Conservation (phyloP, 1,140 invertebrate species). For the Scaptomyza graminum region DNA sequence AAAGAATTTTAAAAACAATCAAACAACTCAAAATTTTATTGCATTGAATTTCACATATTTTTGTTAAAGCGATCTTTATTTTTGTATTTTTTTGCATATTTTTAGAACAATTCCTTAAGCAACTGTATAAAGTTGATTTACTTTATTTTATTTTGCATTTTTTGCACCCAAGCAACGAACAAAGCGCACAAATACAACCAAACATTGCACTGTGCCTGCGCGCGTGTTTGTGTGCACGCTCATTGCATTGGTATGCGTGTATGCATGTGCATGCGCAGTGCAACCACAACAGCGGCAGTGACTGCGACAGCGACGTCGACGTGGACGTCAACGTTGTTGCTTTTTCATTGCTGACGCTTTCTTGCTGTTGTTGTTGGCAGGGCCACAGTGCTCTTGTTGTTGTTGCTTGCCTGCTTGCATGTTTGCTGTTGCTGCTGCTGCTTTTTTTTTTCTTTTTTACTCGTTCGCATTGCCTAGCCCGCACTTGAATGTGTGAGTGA, state of each 20-base stretch:
- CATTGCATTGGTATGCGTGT: slow-evolving; percentile 42
- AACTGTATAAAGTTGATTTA: slow-evolving; percentile 34
- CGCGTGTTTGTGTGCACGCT: slow-evolving; percentile 11
- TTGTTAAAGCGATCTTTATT: too few species aligned
- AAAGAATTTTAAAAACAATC: background rate
- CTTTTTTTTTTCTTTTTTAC: slow-evolving; percentile 38
- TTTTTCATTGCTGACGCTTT: slow-evolving; percentile 44
- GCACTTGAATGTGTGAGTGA: slow-evolving; percentile 28
- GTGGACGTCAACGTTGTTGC: slow-evolving; percentile 30
- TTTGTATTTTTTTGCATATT: slow-evolving; percentile 27
- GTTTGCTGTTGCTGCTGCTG: slow-evolving; percentile 21
- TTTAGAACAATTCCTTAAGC: slow-evolving; percentile 35
- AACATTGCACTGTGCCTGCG: slow-evolving; percentile 14
- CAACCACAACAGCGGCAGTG: slow-evolving; percentile 21
- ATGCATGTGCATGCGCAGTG: slow-evolving; percentile 76
- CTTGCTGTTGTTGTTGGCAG: slow-evolving; percentile 26
- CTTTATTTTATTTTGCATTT: slow-evolving; percentile 23
- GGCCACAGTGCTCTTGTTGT: slow-evolving; percentile 11
- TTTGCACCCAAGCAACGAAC: slow-evolving; percentile 52
- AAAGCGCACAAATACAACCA: slow-evolving; percentile 66
- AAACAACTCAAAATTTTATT: background rate
- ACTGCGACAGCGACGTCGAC: slow-evolving; percentile 1
- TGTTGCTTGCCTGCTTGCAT: slow-evolving; percentile 7
- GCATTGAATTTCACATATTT: background rate
- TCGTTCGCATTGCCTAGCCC: slow-evolving; percentile 51